Evolutionary conservation across 1,140 invertebrate species (phyloP).

Genomic region (Bombus impatiens): DNA sequence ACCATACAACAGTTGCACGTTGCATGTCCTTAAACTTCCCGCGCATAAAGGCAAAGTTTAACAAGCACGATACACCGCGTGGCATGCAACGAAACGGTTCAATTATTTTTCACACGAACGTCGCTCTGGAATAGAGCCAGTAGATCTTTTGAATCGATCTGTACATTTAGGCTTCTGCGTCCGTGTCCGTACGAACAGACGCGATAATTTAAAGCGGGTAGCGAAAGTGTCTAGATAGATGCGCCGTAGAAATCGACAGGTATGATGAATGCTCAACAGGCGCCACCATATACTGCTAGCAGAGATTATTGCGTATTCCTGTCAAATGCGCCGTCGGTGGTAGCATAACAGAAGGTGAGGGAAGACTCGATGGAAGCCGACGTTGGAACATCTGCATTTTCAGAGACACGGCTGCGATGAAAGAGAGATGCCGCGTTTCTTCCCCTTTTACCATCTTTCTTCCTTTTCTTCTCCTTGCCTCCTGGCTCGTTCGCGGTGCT

Average conservation of each 20-base stretch:
- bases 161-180: conserved; percentile 19
- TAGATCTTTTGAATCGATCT: conserved; percentile 19
- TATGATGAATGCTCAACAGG: conserved; percentile 76
- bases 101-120: neutral
- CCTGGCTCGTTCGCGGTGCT: neutral
- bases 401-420: conserved; percentile 31
- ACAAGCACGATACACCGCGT: neutral
- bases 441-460: conserved; percentile 17
- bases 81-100: neutral
- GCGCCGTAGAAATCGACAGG: conserved; percentile 74
- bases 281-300: conserved; percentile 62
- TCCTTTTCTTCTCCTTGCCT: conserved; percentile 12
- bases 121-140: too few relatives aligned
- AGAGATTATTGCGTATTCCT: conserved; percentile 73
- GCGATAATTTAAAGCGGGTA: conserved; percentile 74
- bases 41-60: neutral
- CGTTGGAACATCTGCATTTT: conserved; percentile 63
- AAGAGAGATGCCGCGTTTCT: conserved; percentile 37
- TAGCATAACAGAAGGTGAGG: conserved; percentile 47
- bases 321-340: conserved; percentile 59
- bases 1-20: neutral
- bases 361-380: conserved; percentile 37
- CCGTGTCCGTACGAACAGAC: conserved; percentile 52
- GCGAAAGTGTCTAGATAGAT: conserved; percentile 75
- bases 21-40: neutral